These are phyloP conservation scores for Empis stercorea DNA, from an alignment of 2,888 invertebrate genomes.

Conservation along the genomic window DNA sequence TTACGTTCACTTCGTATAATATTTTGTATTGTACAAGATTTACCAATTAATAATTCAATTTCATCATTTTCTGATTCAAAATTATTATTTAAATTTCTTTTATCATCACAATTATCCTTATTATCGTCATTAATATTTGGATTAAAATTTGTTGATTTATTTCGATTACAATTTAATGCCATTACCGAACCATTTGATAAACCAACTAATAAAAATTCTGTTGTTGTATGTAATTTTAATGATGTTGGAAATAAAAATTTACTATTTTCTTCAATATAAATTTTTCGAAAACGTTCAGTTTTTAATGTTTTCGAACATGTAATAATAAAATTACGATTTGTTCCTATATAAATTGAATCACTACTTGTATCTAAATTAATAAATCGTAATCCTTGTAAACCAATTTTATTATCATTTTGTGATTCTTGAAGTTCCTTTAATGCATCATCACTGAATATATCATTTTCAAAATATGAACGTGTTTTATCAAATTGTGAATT, in stretches of 20 bases:
- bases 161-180: slow-evolving; percentile 27
- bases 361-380: slow-evolving; percentile 27
- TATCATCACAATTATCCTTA: not conserved
- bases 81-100: too few species aligned
- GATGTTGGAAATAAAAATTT: slow-evolving; percentile 30
- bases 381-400: slow-evolving; percentile 28
- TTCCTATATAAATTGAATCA: slow-evolving; percentile 28
- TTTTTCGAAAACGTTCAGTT: slow-evolving; percentile 24
- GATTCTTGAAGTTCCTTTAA: slow-evolving; percentile 28
- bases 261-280: slow-evolving; percentile 27
- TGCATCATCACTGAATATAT: slow-evolving; percentile 31
- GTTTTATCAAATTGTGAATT: slow-evolving; percentile 30
- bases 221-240: slow-evolving; percentile 26
- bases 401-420: slow-evolving; percentile 14
- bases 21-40: slow-evolving; percentile 36
- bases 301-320: slow-evolving; percentile 29
- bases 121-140: not conserved
- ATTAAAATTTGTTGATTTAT: slow-evolving; percentile 12
- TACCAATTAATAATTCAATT: slow-evolving; percentile 21
- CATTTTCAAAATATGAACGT: slow-evolving; percentile 30
- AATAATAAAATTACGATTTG: slow-evolving; percentile 31
- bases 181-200: slow-evolving; percentile 33
- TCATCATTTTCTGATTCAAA: slow-evolving; percentile 1
- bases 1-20: slow-evolving; percentile 30
- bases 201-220: slow-evolving; percentile 28